Conservation (phyloP, 23 tunicate species). For the Phallusia fumigata region DNA sequence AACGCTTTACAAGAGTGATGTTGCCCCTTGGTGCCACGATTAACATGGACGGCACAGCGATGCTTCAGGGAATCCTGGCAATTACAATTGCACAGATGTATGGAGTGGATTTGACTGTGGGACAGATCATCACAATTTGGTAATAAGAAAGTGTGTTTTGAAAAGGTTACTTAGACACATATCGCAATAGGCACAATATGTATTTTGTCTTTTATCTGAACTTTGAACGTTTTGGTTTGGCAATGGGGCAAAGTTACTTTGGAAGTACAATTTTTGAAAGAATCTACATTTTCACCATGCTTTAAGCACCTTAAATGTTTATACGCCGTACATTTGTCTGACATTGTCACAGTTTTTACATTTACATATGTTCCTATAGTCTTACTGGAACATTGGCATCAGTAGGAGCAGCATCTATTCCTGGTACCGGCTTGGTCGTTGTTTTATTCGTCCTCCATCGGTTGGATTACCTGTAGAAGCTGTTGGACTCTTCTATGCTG, state of each 20-base stretch:
- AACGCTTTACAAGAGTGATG: constrained; percentile 71
- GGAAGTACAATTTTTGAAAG: too few species aligned
- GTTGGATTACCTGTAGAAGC: constrained; percentile 69
- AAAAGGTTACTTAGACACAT: too few species aligned
- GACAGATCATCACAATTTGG: constrained; percentile 82
- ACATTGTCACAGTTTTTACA: too few species aligned
- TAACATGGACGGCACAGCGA: constrained; percentile 99
- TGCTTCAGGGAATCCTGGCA: constrained; percentile 91
- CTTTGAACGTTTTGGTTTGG: too few species aligned
- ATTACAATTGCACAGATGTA: constrained; percentile 96
- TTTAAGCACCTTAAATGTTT: too few species aligned
- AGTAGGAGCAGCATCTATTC: constrained; percentile 97
- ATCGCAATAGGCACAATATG: too few species aligned
- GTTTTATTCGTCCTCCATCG: constrained; percentile 68
- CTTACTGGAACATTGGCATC: constrained; percentile 84
- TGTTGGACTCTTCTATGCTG: constrained; percentile 70
- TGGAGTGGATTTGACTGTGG: constrained; percentile 31
- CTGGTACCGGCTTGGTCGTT: constrained; percentile 90
- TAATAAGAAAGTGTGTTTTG: not conserved
- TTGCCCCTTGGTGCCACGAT: constrained; percentile 98
- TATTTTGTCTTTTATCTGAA: too few species aligned
- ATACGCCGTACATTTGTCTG: too few species aligned
- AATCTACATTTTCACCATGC: too few species aligned
- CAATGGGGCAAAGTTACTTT: too few species aligned
- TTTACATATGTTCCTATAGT: constrained; percentile 34